Evolutionary conservation across 2,113 vertebrate species (phyloP).

Genomic region (Myodes glareolus): DNA sequence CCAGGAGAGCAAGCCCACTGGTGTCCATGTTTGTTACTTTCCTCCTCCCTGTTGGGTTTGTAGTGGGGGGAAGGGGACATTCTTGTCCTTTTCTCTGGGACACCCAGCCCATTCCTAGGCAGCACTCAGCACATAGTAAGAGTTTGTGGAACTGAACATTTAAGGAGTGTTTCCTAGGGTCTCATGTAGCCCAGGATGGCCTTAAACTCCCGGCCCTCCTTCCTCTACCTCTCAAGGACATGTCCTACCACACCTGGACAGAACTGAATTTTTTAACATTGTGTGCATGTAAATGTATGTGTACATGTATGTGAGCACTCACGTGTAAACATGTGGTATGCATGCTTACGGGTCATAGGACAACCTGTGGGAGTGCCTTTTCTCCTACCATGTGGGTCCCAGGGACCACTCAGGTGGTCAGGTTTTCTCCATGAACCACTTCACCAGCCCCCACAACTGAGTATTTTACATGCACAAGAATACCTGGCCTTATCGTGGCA

Average conservation of each 20-base stretch:
- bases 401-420: not conserved
- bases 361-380: too few species aligned
- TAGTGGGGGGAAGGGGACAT: not conserved
- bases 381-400: not conserved
- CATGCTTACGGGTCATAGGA: not conserved
- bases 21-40: not conserved
- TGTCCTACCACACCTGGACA: not conserved
- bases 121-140: accelerated
- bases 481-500: accelerated
- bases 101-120: accelerated
- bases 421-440: not conserved
- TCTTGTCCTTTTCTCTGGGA: not conserved
- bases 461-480: not conserved
- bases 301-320: not conserved
- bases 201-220: not conserved
- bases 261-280: not conserved
- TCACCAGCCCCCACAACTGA: not conserved
- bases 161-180: not conserved
- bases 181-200: not conserved
- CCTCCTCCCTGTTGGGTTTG: not conserved
- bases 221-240: not conserved
- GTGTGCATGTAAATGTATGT: not conserved
- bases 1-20: accelerated
- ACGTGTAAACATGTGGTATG: not conserved
- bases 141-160: not conserved